Percentiles rank a stretch among this genome's conserved stretches.
These are phyloP conservation scores for Bemisia tabaci DNA, from an alignment of 1,140 invertebrate genomes.

Conservation along the genomic window DNA sequence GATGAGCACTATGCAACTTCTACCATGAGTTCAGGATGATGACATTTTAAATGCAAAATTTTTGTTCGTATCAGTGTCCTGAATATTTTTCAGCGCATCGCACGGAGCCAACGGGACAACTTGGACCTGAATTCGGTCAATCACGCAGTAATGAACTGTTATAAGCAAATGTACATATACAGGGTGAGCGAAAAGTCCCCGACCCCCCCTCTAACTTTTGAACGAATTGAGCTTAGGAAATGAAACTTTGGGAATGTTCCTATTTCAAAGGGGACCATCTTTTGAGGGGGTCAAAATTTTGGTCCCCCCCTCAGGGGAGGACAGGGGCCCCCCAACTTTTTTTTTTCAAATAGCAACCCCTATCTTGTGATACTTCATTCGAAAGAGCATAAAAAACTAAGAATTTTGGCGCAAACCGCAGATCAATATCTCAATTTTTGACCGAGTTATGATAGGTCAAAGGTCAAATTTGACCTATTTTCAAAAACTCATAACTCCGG, in stretches of 20 bases:
- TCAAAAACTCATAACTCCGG: not conserved
- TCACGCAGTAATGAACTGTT: too few species aligned
- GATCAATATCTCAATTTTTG: not conserved
- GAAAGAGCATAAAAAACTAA: not conserved
- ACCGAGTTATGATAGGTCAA: not conserved
- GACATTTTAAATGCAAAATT: too few species aligned
- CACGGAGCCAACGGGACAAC: too few species aligned
- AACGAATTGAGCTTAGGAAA: not conserved
- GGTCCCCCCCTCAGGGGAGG: too few species aligned
- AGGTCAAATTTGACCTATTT: not conserved
- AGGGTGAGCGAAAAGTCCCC: not conserved
- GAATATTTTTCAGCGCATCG: too few species aligned
- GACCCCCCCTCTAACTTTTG: not conserved
- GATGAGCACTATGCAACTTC: conserved; percentile 89
- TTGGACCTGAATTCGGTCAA: too few species aligned
- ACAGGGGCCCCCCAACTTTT: not conserved
- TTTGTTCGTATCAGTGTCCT: too few species aligned
- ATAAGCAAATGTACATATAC: too few species aligned
- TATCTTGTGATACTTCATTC: not conserved
- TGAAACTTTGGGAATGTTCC: not conserved
- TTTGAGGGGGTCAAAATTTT: not conserved
- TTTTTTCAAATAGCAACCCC: not conserved
- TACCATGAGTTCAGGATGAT: too few species aligned
- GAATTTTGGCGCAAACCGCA: not conserved
- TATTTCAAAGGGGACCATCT: not conserved